Base-by-base conservation (phyloP, 2,797 vertebrate species). In the Neomorphus geoffroyi region DNA sequence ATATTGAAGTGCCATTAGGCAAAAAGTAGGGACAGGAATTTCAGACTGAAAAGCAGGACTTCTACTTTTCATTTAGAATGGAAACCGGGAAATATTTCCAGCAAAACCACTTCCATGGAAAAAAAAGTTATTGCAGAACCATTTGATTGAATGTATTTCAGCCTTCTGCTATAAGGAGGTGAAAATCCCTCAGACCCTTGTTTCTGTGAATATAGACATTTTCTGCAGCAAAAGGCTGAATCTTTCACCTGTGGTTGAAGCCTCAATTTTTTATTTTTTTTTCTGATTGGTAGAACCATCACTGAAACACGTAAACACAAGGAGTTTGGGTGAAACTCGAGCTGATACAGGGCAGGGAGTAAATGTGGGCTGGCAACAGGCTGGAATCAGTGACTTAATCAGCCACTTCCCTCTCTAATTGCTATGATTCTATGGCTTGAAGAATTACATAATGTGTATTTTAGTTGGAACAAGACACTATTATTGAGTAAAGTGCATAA, bases 401-500 rank as follows among this genome's bases (percentile, higher is more conserved):
- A 92, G 72, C 57, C 74, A 83, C 93, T 96, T 94, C 51, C 57
- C 74, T 85, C 80, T 91, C 86, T 96, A 96, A 96, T 95, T 95
- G 74, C 94, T 69, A n/a, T 78, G 88, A 94, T 89, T 96, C 94
- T 87, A 56, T 6, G 41, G 88, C 86, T 94, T 94, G 88, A 93
- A 88, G 92, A 96, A 93, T 94, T 94, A 87, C 53, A 85, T 69
- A 80, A 90, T 0, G 6, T 89, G 80, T 96, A 83, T 96, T 96
- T 97, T 92, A 93, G 83, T 95, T 97, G 96, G 95, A 97, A 94
- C 71, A 48, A 82, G 96, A 94, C 62, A 82, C 86, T 82, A 85
- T 91, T 95, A 96, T 89, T 95, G 93, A 94, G 88, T 89, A 94
- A 97, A 97, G 96, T 95, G 90, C 90, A 51, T 96, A 94, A 92